phyloP scores from a whole-genome alignment of 2,797 vertebrate species.

The Sphenodon punctatus region DNA sequence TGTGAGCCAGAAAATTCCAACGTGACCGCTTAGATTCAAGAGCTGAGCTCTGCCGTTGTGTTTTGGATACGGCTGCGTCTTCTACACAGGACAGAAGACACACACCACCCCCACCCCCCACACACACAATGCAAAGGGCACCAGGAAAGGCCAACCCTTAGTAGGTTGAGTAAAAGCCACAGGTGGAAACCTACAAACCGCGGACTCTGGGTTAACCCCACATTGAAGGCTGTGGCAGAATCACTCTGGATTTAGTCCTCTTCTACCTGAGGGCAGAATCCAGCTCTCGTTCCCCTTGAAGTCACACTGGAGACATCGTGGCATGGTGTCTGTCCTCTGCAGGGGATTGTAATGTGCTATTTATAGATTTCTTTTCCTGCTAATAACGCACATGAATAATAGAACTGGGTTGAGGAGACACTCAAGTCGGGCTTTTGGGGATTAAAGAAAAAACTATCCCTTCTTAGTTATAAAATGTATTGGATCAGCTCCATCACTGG shows the following conservation, averaged over 20 bases:
- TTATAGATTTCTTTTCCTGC: neutral
- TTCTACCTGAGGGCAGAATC: neutral
- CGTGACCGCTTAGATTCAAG: too few relatives aligned
- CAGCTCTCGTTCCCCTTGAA: neutral
- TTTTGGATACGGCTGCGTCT: too few relatives aligned
- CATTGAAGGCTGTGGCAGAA: neutral
- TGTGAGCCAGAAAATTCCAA: too few relatives aligned
- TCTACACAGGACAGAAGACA: too few relatives aligned
- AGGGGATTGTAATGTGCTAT: neutral
- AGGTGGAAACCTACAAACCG: too few relatives aligned
- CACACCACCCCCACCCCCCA: too few relatives aligned
- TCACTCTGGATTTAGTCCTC: neutral
- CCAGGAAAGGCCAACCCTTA: too few relatives aligned
- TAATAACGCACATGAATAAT: conserved; percentile 7
- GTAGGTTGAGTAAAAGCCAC: too few relatives aligned
- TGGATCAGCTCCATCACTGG: neutral
- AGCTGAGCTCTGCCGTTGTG: too few relatives aligned
- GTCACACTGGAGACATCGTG: neutral
- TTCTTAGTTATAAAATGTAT: neutral
- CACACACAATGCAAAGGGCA: too few relatives aligned
- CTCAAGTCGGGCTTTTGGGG: neutral
- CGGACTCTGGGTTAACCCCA: too few relatives aligned
- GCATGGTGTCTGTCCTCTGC: neutral
- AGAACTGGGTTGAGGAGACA: neutral
- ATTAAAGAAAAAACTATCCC: neutral